Evolutionary conservation across 2,797 vertebrate genomes (phyloP), one percentile per base, ranked within the genome.

Genomic region (Halcyon chelicuti): DNA sequence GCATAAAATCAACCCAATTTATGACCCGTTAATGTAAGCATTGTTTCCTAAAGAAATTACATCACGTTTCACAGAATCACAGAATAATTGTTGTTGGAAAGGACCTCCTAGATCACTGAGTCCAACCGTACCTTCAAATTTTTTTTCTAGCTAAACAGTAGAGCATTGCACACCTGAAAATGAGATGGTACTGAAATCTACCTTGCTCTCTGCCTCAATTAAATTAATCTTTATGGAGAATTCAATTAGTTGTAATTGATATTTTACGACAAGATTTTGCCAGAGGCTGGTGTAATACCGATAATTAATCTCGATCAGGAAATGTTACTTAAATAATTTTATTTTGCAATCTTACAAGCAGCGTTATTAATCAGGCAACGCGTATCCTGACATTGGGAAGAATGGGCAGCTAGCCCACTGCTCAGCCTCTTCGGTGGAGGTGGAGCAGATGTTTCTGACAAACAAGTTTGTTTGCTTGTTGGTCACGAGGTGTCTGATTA

Each of bases 231-330:
- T 94, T 77, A 86, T 17, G 10, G 63, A 74, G 67, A 86, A 90
- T 92, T 94, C 86, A 93, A 61, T 94, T 94, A 94, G 74, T 42
- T 90, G 65, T 86, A 96, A 96, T 78, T 88, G 83, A 74, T 86
- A 51, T 85, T 96, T 94, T 66, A 85, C 26, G 39, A 79, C 76
- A 58, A 31, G 73, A 55, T 70, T 71, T 65, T 74, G 86, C 95
- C 77, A 54, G 86, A 71, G 89, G 87, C 89, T 60, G 83, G 54
- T 76, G 18, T 66, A 68, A n/a, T 25, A 13, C 74, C 31, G 74
- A 61, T 73, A 81, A 94, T 90, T 90, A 46, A 82, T 92, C 91
- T 90, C 18, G 2, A 55, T 85, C 72, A 16, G 78, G 76, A 80
- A 55, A 40, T 16, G 46, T 66, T 65, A 5, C 42, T 90, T 76